These are phyloP conservation scores for Escarpia spicata DNA, from an alignment of 2,888 invertebrate genomes.

Conservation along the genomic window DNA sequence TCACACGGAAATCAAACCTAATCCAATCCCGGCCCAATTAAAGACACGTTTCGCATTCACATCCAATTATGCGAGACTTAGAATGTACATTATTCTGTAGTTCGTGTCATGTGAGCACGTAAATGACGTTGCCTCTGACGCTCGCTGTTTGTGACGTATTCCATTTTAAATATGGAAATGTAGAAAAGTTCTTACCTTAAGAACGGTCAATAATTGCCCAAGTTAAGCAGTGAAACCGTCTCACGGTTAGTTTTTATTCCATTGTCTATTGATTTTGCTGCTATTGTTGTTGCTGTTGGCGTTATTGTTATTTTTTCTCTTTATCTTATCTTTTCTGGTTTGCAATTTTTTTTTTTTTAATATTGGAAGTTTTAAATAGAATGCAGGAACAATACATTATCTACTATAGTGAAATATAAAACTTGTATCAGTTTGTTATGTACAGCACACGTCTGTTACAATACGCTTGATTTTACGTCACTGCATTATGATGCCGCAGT, in stretches of 20 bases:
- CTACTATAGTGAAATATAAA: not conserved
- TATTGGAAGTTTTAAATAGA: too few relatives aligned
- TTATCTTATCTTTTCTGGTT: too few relatives aligned
- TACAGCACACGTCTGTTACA: not conserved
- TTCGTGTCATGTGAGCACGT: not conserved
- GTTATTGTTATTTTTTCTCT: too few relatives aligned
- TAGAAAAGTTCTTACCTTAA: too few relatives aligned
- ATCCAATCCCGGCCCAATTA: conserved; percentile 7
- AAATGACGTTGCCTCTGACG: not conserved
- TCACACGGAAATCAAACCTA: conserved; percentile 16
- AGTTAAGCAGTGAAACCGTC: too few relatives aligned
- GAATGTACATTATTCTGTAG: not conserved
- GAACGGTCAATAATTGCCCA: too few relatives aligned
- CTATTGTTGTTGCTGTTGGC: too few relatives aligned
- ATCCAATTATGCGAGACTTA: not conserved
- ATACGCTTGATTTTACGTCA: not conserved
- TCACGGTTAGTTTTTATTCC: too few relatives aligned
- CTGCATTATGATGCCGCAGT: too few relatives aligned
- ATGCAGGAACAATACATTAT: not conserved
- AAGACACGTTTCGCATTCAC: not conserved
- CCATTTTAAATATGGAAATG: not conserved
- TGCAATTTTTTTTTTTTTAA: too few relatives aligned
- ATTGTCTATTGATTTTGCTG: too few relatives aligned
- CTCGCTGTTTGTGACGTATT: not conserved
- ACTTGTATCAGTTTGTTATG: not conserved